A percentile compares a stretch with the other conserved stretches of the same genome.
Conservation (phyloP, 2,113 vertebrate species). For the Peromyscus leucopus region DNA sequence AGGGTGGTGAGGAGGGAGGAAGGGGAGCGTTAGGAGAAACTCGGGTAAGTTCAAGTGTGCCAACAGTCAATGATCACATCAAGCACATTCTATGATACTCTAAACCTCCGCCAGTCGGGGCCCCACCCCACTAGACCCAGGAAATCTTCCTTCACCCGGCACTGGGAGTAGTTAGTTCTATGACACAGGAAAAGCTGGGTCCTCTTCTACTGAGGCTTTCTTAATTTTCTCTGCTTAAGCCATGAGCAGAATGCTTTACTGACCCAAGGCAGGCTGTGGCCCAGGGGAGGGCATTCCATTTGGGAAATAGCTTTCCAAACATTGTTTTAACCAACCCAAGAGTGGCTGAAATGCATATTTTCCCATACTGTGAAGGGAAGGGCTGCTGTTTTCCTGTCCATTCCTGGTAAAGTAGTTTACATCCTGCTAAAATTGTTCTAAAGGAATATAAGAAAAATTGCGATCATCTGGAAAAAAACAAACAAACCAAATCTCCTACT, state of each 20-base stretch:
- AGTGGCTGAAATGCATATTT: not conserved
- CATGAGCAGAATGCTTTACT: conserved; percentile 17
- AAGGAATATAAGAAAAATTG: conserved; percentile 52
- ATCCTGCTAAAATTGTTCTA: conserved; percentile 44
- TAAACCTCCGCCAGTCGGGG: conserved; percentile 22
- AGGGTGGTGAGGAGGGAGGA: conserved; percentile 90
- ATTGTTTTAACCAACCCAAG: not conserved
- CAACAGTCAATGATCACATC: conserved; percentile 83
- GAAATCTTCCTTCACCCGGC: not conserved
- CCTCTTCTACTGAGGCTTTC: not conserved
- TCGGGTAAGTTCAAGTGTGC: conserved; percentile 87
- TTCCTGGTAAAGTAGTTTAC: conserved; percentile 48
- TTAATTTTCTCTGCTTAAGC: not conserved
- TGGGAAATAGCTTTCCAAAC: conserved; percentile 38
- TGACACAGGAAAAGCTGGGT: conserved; percentile 6
- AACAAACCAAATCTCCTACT: conserved; percentile 29
- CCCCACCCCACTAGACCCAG: not conserved
- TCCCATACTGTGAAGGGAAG: not conserved
- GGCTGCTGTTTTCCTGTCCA: not conserved
- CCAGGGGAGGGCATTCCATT: not conserved
- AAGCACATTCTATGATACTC: conserved; percentile 74
- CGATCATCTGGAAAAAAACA: conserved; percentile 52
- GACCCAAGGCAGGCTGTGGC: not conserved
- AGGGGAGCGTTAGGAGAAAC: conserved; percentile 89
- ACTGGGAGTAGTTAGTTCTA: not conserved